Base-by-base conservation (phyloP, 2,888 invertebrate species). In the Exephanes ischioxanthus region DNA sequence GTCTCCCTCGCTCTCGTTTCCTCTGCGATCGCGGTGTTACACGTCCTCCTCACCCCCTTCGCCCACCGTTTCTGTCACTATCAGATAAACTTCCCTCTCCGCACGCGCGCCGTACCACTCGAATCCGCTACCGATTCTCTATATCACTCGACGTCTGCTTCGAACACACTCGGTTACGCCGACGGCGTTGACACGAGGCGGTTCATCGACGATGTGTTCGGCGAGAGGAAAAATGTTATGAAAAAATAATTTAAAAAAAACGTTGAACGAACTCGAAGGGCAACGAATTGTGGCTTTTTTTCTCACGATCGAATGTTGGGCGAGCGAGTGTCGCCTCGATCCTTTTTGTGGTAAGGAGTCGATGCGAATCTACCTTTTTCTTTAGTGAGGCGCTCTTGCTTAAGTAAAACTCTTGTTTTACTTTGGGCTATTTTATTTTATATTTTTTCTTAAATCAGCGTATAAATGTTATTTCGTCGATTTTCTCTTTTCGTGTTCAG, bases 91-190 rank as follows among this genome's bases (percentile, higher is more conserved):
- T 51, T 66, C 70, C 37, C 81, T 58, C 66, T 75, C 53, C 80
- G 55, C 89, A 82, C 87, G 88, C 88, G 88, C 86, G 86, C 79
- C 87, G 75, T 78, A 88, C 88, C 89, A 88, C 90, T 89, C 89
- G 90, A 90, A 90, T 67, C 76, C 85, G 77, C 80, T 77, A 78
- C 72, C 68, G 85, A 86, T 86, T 85, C 80, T 86, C 85, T 90
- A 89, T 89, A 90, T 91, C 91, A 91, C 89, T 89, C 90, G 88
- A 75, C 87, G 89, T 89, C 87, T 89, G 87, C 86, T 89, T 90
- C 89, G 90, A 90, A 89, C 89, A 88, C 90, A 89, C 90, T 90
- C 86, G 89, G 89, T 90, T 91, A 90, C 89, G 91, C 91, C 91
- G 89, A 89, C 89, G 88, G 89, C 91, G 89, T 88, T 89, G 90